Conservation (phyloP, 2,113 vertebrate genomes). For the Eurystomus gularis region DNA sequence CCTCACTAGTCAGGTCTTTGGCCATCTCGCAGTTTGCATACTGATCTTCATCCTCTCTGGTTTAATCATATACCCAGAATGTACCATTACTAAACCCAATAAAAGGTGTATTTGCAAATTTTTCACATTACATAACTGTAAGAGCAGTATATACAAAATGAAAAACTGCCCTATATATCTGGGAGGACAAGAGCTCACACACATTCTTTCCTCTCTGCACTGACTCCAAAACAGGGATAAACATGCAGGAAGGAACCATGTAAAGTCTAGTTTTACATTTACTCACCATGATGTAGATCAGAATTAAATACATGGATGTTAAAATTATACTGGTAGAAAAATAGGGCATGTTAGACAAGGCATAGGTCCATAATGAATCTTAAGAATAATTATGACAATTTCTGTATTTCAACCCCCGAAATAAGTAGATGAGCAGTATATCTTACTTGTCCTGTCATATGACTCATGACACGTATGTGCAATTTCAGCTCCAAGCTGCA, state of each 20-base stretch:
- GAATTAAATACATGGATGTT: background rate
- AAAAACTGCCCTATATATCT: background rate
- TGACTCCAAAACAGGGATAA: background rate
- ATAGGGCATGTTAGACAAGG: background rate
- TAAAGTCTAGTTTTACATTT: background rate
- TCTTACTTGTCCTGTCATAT: slow-evolving; percentile 93
- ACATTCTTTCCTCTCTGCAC: background rate
- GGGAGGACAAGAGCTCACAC: background rate
- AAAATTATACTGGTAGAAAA: background rate
- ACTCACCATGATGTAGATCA: background rate
- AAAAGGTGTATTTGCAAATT: background rate
- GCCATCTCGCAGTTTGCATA: background rate
- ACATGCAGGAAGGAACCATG: background rate
- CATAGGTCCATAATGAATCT: background rate
- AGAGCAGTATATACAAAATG: background rate
- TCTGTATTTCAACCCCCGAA: background rate
- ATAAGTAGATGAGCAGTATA: background rate
- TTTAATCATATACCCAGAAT: background rate
- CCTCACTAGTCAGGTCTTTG: background rate
- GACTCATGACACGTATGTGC: slow-evolving; percentile 98
- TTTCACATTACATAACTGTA: background rate
- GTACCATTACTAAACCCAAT: background rate
- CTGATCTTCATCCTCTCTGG: background rate
- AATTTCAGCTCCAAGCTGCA: slow-evolving; percentile 97
- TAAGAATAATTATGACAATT: background rate